These are phyloP conservation scores for Oplegnathus fasciatus DNA, from an alignment of 2,113 vertebrate genomes.

Conservation along the genomic window DNA sequence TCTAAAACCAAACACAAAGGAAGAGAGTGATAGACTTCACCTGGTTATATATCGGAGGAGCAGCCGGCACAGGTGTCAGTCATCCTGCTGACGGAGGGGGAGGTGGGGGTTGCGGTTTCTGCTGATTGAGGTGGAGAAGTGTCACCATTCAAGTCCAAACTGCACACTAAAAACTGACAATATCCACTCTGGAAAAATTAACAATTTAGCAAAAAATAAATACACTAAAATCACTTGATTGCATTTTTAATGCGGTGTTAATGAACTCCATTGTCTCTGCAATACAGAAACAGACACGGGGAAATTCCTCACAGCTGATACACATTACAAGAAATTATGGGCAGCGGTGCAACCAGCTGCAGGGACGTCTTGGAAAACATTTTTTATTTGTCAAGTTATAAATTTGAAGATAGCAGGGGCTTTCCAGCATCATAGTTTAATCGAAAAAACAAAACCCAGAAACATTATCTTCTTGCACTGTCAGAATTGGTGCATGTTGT, in stretches of 20 bases:
- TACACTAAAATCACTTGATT: background rate
- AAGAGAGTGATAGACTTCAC: background rate
- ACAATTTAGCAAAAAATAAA: background rate
- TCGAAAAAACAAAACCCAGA: too few relatives aligned
- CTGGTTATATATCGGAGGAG: background rate
- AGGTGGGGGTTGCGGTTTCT: background rate
- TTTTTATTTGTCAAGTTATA: background rate
- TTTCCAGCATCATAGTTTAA: constrained; percentile 1
- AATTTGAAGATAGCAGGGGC: background rate
- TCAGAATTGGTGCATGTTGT: too few relatives aligned
- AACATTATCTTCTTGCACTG: too few relatives aligned
- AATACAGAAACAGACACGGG: background rate
- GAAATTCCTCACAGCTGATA: constrained; percentile 23
- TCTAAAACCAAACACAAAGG: background rate
- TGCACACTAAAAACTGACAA: background rate
- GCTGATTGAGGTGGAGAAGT: background rate
- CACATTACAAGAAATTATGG: background rate
- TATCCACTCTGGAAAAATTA: background rate
- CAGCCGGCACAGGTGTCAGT: background rate
- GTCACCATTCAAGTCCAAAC: background rate
- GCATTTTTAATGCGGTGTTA: background rate
- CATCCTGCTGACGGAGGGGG: constrained; percentile 4
- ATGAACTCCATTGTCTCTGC: background rate
- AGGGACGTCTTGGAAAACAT: background rate
- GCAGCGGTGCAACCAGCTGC: constrained; percentile 24